Evolutionary conservation across 2,797 vertebrate species (phyloP).

Genomic region (Ctenopoma kingsleyae): DNA sequence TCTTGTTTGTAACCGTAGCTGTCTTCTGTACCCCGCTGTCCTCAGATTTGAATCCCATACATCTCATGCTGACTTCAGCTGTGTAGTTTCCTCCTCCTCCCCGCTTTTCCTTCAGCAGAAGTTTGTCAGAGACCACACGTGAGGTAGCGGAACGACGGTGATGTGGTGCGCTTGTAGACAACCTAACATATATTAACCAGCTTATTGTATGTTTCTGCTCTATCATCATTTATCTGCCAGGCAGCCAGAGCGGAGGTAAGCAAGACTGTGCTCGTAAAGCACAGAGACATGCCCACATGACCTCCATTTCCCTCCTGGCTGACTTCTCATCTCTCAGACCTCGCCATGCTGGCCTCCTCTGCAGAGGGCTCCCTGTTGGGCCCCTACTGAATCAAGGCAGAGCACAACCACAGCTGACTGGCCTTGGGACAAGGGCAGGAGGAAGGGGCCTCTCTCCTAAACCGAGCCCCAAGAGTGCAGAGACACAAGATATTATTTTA

Average conservation of each 20-base stretch:
- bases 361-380: slow-evolving; percentile 46
- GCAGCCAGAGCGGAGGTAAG: slow-evolving; percentile 43
- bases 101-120: slow-evolving; percentile 56
- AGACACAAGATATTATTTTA: slow-evolving; percentile 56
- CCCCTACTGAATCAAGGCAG: slow-evolving; percentile 63
- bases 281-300: slow-evolving; percentile 21
- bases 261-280: slow-evolving; percentile 56
- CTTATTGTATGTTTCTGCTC: slow-evolving; percentile 57
- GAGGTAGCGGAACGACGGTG: slow-evolving; percentile 56
- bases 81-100: slow-evolving; percentile 36
- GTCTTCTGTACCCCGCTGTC: slow-evolving; percentile 7
- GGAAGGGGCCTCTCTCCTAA: slow-evolving; percentile 65
- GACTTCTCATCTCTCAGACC: slow-evolving; percentile 57
- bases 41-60: slow-evolving; percentile 31
- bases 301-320: slow-evolving; percentile 53
- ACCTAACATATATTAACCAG: slow-evolving; percentile 64
- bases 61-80: slow-evolving; percentile 59
- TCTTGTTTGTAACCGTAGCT: slow-evolving; percentile 19
- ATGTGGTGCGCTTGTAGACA: slow-evolving; percentile 54
- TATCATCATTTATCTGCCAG: slow-evolving; percentile 68
- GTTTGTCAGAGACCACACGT: slow-evolving; percentile 78
- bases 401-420: slow-evolving; percentile 66
- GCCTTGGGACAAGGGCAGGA: slow-evolving; percentile 70
- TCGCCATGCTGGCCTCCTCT: slow-evolving; percentile 26
- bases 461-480: slow-evolving; percentile 49